phyloP scores from a whole-genome alignment of 2,113 vertebrate species.

The Pollimyrus isidori region DNA sequence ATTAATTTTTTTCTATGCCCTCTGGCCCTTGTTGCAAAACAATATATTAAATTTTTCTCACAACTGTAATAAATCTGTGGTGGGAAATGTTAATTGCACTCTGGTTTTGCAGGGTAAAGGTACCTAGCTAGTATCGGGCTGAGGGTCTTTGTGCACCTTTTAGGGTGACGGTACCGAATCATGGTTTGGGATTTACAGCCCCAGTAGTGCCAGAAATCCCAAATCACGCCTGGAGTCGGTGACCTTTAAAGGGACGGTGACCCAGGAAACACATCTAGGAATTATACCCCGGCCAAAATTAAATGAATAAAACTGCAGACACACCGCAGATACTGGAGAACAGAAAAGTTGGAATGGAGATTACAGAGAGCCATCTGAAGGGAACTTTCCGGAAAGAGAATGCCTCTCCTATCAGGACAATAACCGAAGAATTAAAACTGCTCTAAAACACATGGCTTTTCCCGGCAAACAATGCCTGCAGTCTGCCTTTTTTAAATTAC shows the following conservation, averaged over 20 bases:
- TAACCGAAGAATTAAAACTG: conserved; percentile 66
- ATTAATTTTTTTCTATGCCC: conserved; percentile 11
- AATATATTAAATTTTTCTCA: conserved; percentile 3
- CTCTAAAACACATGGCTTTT: conserved; percentile 64
- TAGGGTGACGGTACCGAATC: not conserved
- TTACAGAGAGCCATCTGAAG: conserved; percentile 43
- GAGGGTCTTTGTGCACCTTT: not conserved
- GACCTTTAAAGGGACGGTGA: not conserved
- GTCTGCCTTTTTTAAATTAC: conserved; percentile 64
- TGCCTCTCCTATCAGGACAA: conserved; percentile 47
- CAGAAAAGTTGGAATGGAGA: conserved; percentile 51
- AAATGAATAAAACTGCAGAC: conserved; percentile 47
- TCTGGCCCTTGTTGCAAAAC: conserved; percentile 9
- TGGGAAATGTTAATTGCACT: not conserved
- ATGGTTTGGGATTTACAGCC: not conserved
- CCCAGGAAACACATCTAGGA: not conserved
- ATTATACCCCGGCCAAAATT: not conserved
- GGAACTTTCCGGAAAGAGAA: conserved; percentile 50
- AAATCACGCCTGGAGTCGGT: too few species aligned
- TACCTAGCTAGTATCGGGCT: not conserved
- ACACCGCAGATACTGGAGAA: conserved; percentile 47
- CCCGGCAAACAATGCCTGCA: conserved; percentile 66
- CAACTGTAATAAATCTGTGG: conserved; percentile 10
- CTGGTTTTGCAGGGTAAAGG: not conserved
- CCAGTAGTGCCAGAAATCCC: not conserved